A percentile compares a stretch with the other conserved stretches of the same genome.
Evolutionary conservation across 2,888 invertebrate genomes (phyloP).

Genomic region (Drosophila multiciliata): DNA sequence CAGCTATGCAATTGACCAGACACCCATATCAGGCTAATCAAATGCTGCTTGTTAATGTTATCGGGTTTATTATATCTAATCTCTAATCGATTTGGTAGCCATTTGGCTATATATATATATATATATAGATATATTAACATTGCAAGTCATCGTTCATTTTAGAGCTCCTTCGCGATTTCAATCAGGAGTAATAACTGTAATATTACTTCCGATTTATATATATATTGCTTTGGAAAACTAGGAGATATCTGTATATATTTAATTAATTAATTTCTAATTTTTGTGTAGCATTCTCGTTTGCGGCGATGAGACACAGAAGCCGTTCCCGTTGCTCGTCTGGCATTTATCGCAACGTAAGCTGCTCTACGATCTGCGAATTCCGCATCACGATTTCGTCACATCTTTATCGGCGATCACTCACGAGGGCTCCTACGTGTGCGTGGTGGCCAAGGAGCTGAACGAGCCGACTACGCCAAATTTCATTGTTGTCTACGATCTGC

Average conservation of each 20-base stretch:
- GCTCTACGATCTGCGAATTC: slow-evolving; percentile 93
- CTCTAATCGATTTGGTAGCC: not conserved
- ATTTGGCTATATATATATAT: not conserved
- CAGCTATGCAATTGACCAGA: not conserved
- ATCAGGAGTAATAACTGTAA: not conserved
- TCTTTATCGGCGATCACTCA: slow-evolving; percentile 93
- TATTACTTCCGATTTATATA: not conserved
- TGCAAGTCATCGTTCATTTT: not conserved
- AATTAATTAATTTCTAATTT: too few species aligned
- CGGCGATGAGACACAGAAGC: slow-evolving; percentile 96
- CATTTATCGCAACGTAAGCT: slow-evolving; percentile 93
- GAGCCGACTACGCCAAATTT: slow-evolving; percentile 94
- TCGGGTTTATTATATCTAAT: not conserved
- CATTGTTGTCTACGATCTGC: slow-evolving; percentile 95
- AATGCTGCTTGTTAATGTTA: not conserved
- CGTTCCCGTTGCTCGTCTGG: slow-evolving; percentile 95
- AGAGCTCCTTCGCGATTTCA: not conserved
- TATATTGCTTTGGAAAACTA: not conserved
- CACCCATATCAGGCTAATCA: not conserved
- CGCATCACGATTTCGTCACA: slow-evolving; percentile 95
- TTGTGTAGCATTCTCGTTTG: slow-evolving; percentile 91
- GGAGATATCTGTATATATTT: not conserved
- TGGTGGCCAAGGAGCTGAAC: slow-evolving; percentile 89
- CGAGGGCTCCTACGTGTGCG: slow-evolving; percentile 92
- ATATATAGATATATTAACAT: not conserved